A percentile compares a stretch with the other conserved stretches of the same genome.
These are phyloP conservation scores for Virgularia gustaviana DNA, from an alignment of 92 coral and sea anemone species.

Conservation along the genomic window DNA sequence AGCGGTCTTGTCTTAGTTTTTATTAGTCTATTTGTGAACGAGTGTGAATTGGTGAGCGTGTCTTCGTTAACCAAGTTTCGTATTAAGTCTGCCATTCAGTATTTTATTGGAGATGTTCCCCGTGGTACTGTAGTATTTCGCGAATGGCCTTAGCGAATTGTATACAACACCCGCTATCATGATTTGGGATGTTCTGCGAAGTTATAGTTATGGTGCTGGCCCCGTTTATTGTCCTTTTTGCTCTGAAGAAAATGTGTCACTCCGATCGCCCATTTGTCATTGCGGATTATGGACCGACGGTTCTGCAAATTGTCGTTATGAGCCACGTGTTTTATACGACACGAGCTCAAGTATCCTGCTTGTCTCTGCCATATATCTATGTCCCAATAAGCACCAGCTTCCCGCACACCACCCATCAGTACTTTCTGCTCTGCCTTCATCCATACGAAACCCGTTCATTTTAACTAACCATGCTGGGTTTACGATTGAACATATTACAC, in stretches of 20 bases:
- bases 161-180: background rate
- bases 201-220: background rate
- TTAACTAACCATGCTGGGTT: constrained; percentile 46
- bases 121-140: no score
- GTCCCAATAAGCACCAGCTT: constrained; percentile 36
- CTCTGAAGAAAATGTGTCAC: background rate
- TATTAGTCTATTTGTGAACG: no score
- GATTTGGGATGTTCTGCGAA: constrained; percentile 13
- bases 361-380: constrained; percentile 43
- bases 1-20: no score
- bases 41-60: background rate
- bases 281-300: constrained; percentile 45
- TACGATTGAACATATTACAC: constrained; percentile 32
- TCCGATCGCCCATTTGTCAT: background rate
- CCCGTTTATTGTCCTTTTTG: background rate
- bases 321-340: constrained; percentile 31
- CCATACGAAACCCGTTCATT: constrained; percentile 21
- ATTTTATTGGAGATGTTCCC: no score
- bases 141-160: background rate
- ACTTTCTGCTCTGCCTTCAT: constrained; percentile 38
- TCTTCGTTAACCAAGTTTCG: background rate
- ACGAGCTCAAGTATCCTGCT: constrained; percentile 22
- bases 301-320: constrained; percentile 1
- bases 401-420: constrained; percentile 46
- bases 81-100: background rate